phyloP scores from a whole-genome alignment of 2,797 vertebrate species.

The Crax fasciolata region DNA sequence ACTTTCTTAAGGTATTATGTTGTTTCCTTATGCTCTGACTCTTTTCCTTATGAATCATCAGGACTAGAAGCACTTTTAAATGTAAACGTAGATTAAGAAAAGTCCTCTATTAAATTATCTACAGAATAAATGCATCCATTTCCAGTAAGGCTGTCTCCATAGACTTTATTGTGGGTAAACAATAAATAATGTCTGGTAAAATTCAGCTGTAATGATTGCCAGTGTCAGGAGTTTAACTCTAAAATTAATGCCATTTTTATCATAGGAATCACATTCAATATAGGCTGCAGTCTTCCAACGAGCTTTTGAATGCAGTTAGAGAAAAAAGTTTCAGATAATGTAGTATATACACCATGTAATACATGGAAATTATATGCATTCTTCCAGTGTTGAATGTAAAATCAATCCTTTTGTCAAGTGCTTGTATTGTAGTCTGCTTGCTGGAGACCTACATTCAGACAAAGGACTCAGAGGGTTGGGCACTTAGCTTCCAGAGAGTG shows the following conservation, averaged over 20 bases:
- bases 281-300: slow-evolving; percentile 37
- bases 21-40: neutral
- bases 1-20: neutral
- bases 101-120: neutral
- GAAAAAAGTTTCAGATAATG: slow-evolving; percentile 41
- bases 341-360: slow-evolving; percentile 44
- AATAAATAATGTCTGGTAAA: neutral
- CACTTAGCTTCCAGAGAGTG: slow-evolving; percentile 67
- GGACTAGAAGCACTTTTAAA: neutral
- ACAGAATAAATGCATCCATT: neutral
- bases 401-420: slow-evolving; percentile 71
- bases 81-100: neutral
- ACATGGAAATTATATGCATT: slow-evolving; percentile 76
- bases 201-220: neutral
- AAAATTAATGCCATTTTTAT: neutral
- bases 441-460: slow-evolving; percentile 71
- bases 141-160: neutral
- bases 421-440: slow-evolving; percentile 68
- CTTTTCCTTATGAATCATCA: neutral
- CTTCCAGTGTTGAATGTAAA: slow-evolving; percentile 61
- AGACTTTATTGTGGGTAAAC: neutral
- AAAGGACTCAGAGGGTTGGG: slow-evolving; percentile 41
- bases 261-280: slow-evolving; percentile 19
- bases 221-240: neutral
- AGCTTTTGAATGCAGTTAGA: slow-evolving; percentile 8